Evolutionary conservation across 2,797 vertebrate genomes (phyloP).

Genomic region (Schizopygopsis malacanthus): DNA sequence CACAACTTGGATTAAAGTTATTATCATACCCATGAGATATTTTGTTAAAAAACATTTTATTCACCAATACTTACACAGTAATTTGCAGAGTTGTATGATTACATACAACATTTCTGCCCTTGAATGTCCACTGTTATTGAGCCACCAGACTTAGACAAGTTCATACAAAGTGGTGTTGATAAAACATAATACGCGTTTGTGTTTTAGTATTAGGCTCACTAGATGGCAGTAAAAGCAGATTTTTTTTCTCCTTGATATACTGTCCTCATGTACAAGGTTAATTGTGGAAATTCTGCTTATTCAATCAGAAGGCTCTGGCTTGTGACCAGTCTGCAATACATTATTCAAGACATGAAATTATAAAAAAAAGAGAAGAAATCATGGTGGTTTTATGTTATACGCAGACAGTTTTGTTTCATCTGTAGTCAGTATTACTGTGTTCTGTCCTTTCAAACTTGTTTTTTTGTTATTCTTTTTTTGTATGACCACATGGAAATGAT

Average conservation of each 20-base stretch:
- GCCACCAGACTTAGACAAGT: constrained; percentile 1
- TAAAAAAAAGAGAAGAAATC: no score
- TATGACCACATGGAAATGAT: constrained; percentile 1
- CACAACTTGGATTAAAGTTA: neutral
- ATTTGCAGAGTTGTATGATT: neutral
- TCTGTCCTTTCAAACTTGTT: neutral
- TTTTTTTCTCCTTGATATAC: constrained; percentile 3
- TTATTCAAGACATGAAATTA: neutral
- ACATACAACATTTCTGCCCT: neutral
- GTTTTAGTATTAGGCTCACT: constrained; percentile 41
- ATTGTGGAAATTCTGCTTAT: constrained; percentile 17
- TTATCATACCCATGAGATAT: neutral
- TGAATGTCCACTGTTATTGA: neutral
- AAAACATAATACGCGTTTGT: constrained; percentile 25
- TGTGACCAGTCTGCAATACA: neutral
- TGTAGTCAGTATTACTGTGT: neutral
- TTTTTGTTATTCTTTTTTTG: neutral
- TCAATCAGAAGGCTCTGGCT: neutral
- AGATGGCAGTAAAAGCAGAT: constrained; percentile 55
- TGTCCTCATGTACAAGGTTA: constrained; percentile 8
- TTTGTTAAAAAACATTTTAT: constrained; percentile 5
- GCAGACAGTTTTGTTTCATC: neutral
- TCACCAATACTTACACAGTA: constrained; percentile 14
- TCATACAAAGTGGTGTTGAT: neutral
- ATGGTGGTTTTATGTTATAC: neutral